Percentiles rank a stretch among this genome's conserved stretches.
phyloP scores from a whole-genome alignment of 2,888 invertebrate species.

The Apodemia zela region DNA sequence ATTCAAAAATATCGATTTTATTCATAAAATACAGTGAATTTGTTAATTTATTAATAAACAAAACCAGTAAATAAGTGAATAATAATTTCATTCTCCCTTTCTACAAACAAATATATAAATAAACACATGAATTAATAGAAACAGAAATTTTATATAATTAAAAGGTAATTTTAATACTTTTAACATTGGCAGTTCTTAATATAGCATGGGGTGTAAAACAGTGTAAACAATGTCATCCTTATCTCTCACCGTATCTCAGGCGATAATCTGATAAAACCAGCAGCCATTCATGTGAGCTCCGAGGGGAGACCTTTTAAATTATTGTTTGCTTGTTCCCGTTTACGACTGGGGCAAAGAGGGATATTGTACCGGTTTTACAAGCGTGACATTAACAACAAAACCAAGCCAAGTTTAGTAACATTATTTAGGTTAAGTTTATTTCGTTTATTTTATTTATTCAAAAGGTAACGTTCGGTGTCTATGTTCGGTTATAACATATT shows the following conservation, averaged over 20 bases:
- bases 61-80: too few species aligned
- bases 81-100: too few species aligned
- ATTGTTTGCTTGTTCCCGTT: slow-evolving; percentile 53
- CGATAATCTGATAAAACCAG: slow-evolving; percentile 64
- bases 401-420: not conserved
- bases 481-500: too few species aligned
- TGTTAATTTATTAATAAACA: too few species aligned
- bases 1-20: too few species aligned
- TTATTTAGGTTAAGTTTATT: not conserved
- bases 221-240: slow-evolving; percentile 35
- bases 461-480: too few species aligned
- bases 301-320: slow-evolving; percentile 50
- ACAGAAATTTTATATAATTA: too few species aligned
- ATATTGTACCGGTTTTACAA: slow-evolving; percentile 20
- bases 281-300: slow-evolving; percentile 39
- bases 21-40: too few species aligned
- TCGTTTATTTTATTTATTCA: not conserved
- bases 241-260: slow-evolving; percentile 44
- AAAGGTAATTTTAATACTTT: too few species aligned
- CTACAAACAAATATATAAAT: too few species aligned
- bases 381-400: slow-evolving; percentile 2
- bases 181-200: too few species aligned
- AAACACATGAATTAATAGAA: too few species aligned
- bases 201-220: not conserved
- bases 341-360: slow-evolving; percentile 29